These are phyloP conservation scores for Tinea pellionella DNA, from an alignment of 2,888 invertebrate species.

Conservation along the genomic window DNA sequence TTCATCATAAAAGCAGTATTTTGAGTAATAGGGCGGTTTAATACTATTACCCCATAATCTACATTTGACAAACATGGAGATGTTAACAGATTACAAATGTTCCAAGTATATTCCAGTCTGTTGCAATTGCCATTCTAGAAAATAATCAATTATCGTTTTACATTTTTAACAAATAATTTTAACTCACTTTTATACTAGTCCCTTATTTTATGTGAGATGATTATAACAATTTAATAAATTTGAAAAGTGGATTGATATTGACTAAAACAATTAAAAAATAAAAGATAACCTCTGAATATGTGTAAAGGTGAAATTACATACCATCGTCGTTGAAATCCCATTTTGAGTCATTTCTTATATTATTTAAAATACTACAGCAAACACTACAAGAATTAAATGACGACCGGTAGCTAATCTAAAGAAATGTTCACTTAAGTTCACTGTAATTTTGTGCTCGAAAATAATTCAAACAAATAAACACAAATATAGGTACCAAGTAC, in stretches of 20 bases:
- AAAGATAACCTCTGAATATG: neutral
- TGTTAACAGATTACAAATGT: conserved; percentile 2
- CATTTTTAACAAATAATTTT: too few relatives aligned
- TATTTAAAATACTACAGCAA: too few relatives aligned
- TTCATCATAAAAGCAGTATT: conserved; percentile 54
- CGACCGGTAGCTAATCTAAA: too few relatives aligned
- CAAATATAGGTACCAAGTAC: too few relatives aligned
- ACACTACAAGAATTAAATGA: too few relatives aligned
- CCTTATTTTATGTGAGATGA: too few relatives aligned
- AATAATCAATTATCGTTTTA: neutral
- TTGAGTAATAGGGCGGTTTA: conserved; percentile 73
- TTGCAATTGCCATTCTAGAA: neutral
- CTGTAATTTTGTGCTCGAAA: too few relatives aligned
- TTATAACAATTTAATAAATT: too few relatives aligned
- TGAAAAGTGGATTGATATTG: too few relatives aligned
- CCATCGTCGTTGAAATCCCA: neutral
- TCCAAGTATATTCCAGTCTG: neutral
- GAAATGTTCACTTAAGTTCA: too few relatives aligned
- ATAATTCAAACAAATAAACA: too few relatives aligned
- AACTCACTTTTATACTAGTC: too few relatives aligned
- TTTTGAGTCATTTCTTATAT: neutral
- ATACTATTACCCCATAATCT: conserved; percentile 73
- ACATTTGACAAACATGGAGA: conserved; percentile 12
- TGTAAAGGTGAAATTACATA: neutral
- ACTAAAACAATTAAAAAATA: neutral